Conservation (phyloP, 2,797 vertebrate species). For the Carduelis carduelis region DNA sequence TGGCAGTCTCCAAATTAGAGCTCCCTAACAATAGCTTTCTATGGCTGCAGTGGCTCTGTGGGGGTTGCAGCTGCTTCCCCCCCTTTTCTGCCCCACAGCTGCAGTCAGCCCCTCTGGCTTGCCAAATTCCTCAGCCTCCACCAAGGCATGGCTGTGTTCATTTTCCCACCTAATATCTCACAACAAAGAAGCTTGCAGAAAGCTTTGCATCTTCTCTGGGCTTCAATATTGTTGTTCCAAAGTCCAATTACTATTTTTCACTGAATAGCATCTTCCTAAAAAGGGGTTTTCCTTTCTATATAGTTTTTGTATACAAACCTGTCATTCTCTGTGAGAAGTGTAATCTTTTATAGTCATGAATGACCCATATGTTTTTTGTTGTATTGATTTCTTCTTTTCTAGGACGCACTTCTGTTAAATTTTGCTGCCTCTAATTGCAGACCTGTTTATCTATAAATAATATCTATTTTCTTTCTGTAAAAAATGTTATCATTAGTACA, state of each 20-base stretch:
- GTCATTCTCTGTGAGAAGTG: neutral
- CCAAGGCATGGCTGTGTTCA: neutral
- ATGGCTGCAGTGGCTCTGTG: neutral
- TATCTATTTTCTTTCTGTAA: neutral
- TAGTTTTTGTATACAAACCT: neutral
- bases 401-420: neutral
- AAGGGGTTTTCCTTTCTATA: neutral
- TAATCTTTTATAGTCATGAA: neutral
- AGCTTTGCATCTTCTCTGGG: neutral
- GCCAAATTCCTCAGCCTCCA: neutral
- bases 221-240: neutral
- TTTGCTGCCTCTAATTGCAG: neutral
- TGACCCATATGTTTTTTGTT: neutral
- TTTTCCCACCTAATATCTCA: neutral
- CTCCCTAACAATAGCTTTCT: accelerated
- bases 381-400: neutral
- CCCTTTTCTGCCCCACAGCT: neutral
- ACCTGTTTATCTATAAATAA: neutral
- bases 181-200: neutral
- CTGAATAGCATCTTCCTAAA: neutral
- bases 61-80: neutral
- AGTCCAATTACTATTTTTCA: neutral
- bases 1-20: neutral
- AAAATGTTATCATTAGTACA: neutral
- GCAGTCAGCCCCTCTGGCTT: neutral